Conservation (phyloP, 2,888 invertebrate species). For the Prostheceraeus crozeri region DNA sequence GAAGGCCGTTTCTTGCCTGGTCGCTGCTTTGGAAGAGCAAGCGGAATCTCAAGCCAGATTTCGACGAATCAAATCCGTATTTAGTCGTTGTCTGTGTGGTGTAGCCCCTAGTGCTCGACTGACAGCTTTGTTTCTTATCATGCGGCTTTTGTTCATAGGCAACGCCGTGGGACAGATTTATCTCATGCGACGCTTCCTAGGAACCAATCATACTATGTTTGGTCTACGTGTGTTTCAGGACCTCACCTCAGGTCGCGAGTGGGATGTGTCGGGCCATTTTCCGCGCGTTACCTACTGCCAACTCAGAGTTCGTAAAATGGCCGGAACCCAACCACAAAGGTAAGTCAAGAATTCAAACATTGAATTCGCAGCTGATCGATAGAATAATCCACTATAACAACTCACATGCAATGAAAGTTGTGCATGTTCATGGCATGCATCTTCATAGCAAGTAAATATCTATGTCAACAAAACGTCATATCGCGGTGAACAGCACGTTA, state of each 20-base stretch:
- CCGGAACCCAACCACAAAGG: slow-evolving; percentile 41
- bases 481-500: no score
- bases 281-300: slow-evolving; percentile 38
- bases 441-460: no score
- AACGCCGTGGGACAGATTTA: slow-evolving; percentile 36
- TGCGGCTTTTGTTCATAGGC: slow-evolving; percentile 37
- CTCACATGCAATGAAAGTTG: no score
- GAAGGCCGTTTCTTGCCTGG: slow-evolving; percentile 37
- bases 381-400: no score
- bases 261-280: slow-evolving; percentile 37
- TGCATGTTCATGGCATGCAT: no score
- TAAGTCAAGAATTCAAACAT: no score
- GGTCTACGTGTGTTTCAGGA: slow-evolving; percentile 31
- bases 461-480: no score
- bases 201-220: slow-evolving; percentile 33
- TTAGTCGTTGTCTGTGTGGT: slow-evolving; percentile 30
- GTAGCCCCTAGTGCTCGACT: slow-evolving; percentile 31
- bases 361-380: no score
- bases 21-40: slow-evolving; percentile 39
- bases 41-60: slow-evolving; percentile 33
- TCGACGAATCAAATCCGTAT: slow-evolving; percentile 32
- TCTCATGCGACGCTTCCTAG: slow-evolving; percentile 36
- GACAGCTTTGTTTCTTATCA: slow-evolving; percentile 32
- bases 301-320: slow-evolving; percentile 35
- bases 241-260: slow-evolving; percentile 30